These are phyloP conservation scores for Stomatorhinus ivindoensis DNA, from an alignment of 2,113 vertebrate species.

Conservation along the genomic window DNA sequence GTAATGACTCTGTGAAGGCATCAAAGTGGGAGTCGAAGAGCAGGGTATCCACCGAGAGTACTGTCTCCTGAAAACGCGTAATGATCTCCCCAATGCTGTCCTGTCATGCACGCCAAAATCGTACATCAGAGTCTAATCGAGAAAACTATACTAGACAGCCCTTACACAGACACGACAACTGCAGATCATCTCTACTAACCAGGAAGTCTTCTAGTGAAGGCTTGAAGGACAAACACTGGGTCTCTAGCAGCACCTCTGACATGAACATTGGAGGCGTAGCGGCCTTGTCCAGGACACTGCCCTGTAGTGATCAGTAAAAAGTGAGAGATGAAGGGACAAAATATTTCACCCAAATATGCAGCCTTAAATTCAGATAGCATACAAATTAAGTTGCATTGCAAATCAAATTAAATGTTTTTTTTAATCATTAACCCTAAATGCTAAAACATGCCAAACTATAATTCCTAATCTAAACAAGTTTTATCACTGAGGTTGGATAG, in stretches of 20 bases:
- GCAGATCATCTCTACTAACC: slow-evolving; percentile 48
- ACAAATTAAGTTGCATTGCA: not conserved
- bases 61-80: slow-evolving; percentile 53
- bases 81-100: slow-evolving; percentile 57
- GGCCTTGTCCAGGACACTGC: slow-evolving; percentile 32
- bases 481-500: not conserved
- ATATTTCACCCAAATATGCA: not conserved
- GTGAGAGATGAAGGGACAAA: not conserved
- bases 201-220: slow-evolving; percentile 68
- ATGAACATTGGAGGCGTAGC: slow-evolving; percentile 57
- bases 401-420: not conserved
- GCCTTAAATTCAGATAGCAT: not conserved
- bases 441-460: not conserved
- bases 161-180: not conserved
- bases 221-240: slow-evolving; percentile 58
- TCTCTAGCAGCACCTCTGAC: slow-evolving; percentile 66
- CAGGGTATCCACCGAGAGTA: slow-evolving; percentile 61
- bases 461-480: not conserved
- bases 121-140: not conserved
- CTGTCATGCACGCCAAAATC: slow-evolving; percentile 42
- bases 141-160: not conserved
- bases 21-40: slow-evolving; percentile 61
- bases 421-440: not conserved
- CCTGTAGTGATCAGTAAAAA: slow-evolving; percentile 21
- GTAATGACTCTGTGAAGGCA: slow-evolving; percentile 57